phyloP scores from a whole-genome alignment of 1,140 invertebrate species.

The Sinella curviseta region DNA sequence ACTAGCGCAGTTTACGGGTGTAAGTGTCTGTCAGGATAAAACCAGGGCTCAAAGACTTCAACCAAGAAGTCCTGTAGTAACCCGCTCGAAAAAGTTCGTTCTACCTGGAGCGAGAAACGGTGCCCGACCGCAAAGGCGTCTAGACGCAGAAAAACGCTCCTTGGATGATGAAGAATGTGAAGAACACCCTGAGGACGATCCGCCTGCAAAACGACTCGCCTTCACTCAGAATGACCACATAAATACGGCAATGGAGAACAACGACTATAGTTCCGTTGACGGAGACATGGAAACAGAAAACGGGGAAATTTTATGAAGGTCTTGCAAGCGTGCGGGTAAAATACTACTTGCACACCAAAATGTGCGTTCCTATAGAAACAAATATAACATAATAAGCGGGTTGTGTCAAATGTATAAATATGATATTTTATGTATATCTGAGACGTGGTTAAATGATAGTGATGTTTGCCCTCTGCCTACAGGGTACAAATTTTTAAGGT shows the following conservation, averaged over 20 bases:
- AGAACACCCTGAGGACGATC: background rate
- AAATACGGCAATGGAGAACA: no score
- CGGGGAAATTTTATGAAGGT: no score
- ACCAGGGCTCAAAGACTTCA: background rate
- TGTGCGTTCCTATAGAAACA: background rate
- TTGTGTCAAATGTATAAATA: background rate
- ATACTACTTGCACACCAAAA: background rate
- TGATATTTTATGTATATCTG: background rate
- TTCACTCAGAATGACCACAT: background rate
- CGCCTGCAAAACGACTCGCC: background rate
- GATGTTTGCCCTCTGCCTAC: no score
- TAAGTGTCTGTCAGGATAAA: background rate
- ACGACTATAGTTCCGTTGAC: no score
- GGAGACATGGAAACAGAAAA: no score
- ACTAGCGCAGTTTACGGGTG: background rate
- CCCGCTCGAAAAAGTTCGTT: no score
- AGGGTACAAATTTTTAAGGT: background rate
- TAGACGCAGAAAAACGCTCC: background rate
- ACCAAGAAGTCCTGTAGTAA: background rate
- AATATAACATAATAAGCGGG: background rate
- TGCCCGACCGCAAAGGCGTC: background rate
- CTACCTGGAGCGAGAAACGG: no score
- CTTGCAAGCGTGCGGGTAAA: no score
- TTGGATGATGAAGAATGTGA: background rate
- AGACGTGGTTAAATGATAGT: no score